These are phyloP conservation scores for Gymnoscopelus microlampas DNA, from an alignment of 2,797 vertebrate species.

Conservation along the genomic window DNA sequence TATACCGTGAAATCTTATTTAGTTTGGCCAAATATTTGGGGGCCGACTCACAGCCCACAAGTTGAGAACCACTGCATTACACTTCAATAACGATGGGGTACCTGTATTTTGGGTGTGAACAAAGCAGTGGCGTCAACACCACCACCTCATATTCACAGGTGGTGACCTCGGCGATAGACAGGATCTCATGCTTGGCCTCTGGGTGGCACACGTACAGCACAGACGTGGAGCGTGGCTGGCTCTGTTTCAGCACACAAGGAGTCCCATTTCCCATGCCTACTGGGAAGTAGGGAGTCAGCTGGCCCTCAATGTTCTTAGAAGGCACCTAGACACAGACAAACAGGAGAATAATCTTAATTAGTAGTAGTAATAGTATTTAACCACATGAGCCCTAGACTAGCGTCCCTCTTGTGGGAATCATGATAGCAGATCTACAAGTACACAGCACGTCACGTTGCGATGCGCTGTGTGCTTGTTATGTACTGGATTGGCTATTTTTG, in stretches of 20 bases:
- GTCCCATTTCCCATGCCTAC: constrained; percentile 95
- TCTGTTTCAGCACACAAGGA: constrained; percentile 91
- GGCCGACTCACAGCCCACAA: too few relatives aligned
- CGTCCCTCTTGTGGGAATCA: too few relatives aligned
- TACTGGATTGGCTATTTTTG: too few relatives aligned
- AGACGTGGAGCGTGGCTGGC: constrained; percentile 86
- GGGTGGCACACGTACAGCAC: constrained; percentile 97
- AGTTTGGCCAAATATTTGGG: too few relatives aligned
- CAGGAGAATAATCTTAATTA: neutral
- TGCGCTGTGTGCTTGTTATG: too few relatives aligned
- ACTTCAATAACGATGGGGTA: constrained; percentile 40
- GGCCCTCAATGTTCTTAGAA: constrained; percentile 96
- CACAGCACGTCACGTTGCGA: too few relatives aligned
- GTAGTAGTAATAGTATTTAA: too few relatives aligned
- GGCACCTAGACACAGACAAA: constrained; percentile 82
- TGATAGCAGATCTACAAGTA: too few relatives aligned
- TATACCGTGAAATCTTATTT: too few relatives aligned
- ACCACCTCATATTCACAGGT: constrained; percentile 98
- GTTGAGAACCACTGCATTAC: neutral
- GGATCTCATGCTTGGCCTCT: constrained; percentile 97
- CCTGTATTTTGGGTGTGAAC: constrained; percentile 96
- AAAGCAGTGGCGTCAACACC: constrained; percentile 95
- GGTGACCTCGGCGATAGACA: constrained; percentile 95
- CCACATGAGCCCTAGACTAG: too few relatives aligned
- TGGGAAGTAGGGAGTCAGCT: constrained; percentile 94